These are phyloP conservation scores for Frankliniella fusca DNA, from an alignment of 2,888 invertebrate species.

Conservation along the genomic window DNA sequence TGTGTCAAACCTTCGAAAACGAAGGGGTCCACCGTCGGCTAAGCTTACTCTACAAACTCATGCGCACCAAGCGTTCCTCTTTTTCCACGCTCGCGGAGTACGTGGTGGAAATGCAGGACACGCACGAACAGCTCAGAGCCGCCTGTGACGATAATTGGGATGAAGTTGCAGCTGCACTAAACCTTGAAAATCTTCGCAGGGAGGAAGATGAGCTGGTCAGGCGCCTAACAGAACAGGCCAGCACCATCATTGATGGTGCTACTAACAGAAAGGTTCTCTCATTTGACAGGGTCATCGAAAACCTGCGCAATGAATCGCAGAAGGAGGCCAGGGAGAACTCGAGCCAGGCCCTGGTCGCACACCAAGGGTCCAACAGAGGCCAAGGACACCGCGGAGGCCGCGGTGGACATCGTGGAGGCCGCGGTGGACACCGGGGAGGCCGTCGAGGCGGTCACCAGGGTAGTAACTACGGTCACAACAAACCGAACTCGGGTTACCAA, in stretches of 20 bases:
- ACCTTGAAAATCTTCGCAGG: constrained; percentile 1
- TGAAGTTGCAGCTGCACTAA: not conserved
- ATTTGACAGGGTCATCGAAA: not conserved
- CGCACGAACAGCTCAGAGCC: too few relatives aligned
- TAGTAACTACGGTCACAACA: not conserved
- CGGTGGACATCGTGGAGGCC: not conserved
- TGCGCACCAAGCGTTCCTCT: not conserved
- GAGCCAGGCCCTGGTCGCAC: not conserved
- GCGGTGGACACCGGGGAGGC: not conserved
- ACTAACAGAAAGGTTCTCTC: not conserved
- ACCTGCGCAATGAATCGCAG: not conserved
- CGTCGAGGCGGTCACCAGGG: not conserved
- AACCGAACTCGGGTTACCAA: not conserved
- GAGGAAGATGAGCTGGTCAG: constrained; percentile 1
- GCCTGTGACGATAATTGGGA: too few relatives aligned
- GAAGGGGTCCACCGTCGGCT: constrained; percentile 10
- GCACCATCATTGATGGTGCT: not conserved
- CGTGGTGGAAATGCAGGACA: not conserved
- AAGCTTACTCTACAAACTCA: not conserved
- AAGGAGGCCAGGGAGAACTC: not conserved
- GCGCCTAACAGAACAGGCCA: not conserved
- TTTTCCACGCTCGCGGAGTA: not conserved
- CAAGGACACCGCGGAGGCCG: not conserved
- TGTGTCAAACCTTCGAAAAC: not conserved
- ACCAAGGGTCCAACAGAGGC: not conserved